Percentiles rank a stretch among this genome's conserved stretches.
These are phyloP conservation scores for Canis aureus DNA, from an alignment of 2,113 vertebrate genomes.

Conservation along the genomic window DNA sequence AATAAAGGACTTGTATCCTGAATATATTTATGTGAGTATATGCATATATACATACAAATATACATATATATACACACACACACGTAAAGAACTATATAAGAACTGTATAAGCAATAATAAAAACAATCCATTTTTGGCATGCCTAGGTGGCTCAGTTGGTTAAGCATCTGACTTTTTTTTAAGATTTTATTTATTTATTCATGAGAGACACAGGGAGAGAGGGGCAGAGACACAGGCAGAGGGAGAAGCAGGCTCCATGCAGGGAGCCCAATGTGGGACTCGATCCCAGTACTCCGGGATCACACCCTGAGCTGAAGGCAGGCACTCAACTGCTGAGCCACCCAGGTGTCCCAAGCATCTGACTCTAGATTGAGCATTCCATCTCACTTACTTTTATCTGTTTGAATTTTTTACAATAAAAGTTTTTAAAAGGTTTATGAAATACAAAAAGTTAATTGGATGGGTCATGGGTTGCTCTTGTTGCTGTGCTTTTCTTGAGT, in stretches of 20 bases:
- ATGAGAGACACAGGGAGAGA: too few species aligned
- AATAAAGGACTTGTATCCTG: background rate
- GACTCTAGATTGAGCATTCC: background rate
- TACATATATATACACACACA: background rate
- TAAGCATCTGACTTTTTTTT: background rate
- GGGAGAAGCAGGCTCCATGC: too few species aligned
- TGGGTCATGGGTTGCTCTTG: background rate
- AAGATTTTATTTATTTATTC: too few species aligned
- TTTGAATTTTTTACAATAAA: background rate
- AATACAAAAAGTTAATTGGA: background rate
- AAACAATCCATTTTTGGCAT: background rate
- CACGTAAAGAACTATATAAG: background rate
- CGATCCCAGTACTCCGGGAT: too few species aligned
- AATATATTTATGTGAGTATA: background rate
- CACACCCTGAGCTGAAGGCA: too few species aligned
- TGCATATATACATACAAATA: accelerated
- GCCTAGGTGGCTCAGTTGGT: background rate
- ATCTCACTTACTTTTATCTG: background rate
- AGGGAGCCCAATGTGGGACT: too few species aligned
- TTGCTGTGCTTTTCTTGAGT: background rate
- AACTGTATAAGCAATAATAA: background rate
- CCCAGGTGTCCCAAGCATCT: too few species aligned
- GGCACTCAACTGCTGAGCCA: too few species aligned
- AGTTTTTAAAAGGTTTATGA: background rate
- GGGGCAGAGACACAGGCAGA: too few species aligned